Percentiles rank a stretch among this genome's conserved stretches.
These are phyloP conservation scores for Gymnosoma rotundatum DNA, from an alignment of 2,888 invertebrate species.

Conservation along the genomic window DNA sequence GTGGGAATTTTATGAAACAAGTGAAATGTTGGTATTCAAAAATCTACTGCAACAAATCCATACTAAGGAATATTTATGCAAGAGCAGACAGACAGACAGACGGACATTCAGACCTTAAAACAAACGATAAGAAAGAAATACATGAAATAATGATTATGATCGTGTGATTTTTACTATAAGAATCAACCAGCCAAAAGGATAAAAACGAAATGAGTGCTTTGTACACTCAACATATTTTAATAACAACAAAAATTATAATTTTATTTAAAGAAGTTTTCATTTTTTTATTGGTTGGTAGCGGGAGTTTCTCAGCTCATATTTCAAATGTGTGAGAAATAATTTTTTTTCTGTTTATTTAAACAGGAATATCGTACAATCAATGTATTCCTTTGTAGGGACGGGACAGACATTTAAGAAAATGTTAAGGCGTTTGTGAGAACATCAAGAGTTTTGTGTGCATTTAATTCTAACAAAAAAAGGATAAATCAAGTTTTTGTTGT, in stretches of 20 bases:
- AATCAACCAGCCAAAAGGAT: constrained; percentile 56
- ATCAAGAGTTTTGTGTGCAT: constrained; percentile 38
- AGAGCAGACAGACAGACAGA: not conserved
- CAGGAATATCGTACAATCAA: not conserved
- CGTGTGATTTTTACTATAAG: constrained; percentile 62
- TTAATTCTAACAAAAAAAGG: constrained; percentile 32
- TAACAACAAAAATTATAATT: constrained; percentile 56
- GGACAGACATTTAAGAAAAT: not conserved
- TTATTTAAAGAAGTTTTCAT: constrained; percentile 31
- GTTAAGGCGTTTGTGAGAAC: constrained; percentile 68
- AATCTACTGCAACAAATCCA: constrained; percentile 28
- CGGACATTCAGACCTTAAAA: constrained; percentile 3
- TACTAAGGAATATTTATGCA: constrained; percentile 36
- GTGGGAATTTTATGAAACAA: constrained; percentile 70
- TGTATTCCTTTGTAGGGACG: not conserved
- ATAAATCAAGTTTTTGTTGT: constrained; percentile 42
- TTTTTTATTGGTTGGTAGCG: constrained; percentile 39
- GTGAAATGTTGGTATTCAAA: constrained; percentile 63
- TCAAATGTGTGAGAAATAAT: constrained; percentile 68
- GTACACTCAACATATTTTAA: constrained; percentile 10
- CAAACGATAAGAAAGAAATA: constrained; percentile 16
- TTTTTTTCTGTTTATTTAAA: not conserved
- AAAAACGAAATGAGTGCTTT: constrained; percentile 31
- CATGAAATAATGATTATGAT: constrained; percentile 58
- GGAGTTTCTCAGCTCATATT: constrained; percentile 68